phyloP scores from a whole-genome alignment of 2,797 vertebrate genomes.

The Adrianichthys oophorus region DNA sequence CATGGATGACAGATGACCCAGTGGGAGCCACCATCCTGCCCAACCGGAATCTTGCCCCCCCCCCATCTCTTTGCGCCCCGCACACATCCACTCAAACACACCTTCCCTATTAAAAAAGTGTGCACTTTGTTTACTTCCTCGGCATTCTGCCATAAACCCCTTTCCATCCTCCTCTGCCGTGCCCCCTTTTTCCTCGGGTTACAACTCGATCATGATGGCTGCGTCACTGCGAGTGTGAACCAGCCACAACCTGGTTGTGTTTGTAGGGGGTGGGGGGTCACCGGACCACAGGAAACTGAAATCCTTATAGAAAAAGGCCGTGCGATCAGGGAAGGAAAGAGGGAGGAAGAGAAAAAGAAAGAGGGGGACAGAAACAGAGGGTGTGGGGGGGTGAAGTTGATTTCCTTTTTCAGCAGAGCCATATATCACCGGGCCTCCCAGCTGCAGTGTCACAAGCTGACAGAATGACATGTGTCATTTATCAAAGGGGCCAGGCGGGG shows the following conservation, averaged over 20 bases:
- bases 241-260: conserved; percentile 56
- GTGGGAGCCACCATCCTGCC: conserved; percentile 75
- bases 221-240: conserved; percentile 45
- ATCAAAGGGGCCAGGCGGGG: conserved; percentile 97
- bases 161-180: conserved; percentile 53
- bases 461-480: conserved; percentile 99
- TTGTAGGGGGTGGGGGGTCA: conserved; percentile 39
- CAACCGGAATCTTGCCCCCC: conserved; percentile 57
- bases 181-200: conserved; percentile 67
- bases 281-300: conserved; percentile 87
- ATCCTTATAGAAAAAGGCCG: conserved; percentile 93
- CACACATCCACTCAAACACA: conserved; percentile 6
- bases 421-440: conserved; percentile 96
- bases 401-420: conserved; percentile 95
- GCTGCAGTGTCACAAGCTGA: conserved; percentile 97
- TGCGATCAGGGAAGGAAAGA: conserved; percentile 75
- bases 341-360: conserved; percentile 38
- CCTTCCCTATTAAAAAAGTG: conserved; percentile 58
- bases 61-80: too few species aligned
- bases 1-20: conserved; percentile 79
- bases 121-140: conserved; percentile 74
- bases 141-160: conserved; percentile 65
- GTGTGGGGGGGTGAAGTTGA: conserved; percentile 83
- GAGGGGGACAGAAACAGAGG: conserved; percentile 29
- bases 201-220: conserved; percentile 59